Evolutionary conservation across 2,113 vertebrate genomes (phyloP).

Genomic region (Salvator merianae): DNA sequence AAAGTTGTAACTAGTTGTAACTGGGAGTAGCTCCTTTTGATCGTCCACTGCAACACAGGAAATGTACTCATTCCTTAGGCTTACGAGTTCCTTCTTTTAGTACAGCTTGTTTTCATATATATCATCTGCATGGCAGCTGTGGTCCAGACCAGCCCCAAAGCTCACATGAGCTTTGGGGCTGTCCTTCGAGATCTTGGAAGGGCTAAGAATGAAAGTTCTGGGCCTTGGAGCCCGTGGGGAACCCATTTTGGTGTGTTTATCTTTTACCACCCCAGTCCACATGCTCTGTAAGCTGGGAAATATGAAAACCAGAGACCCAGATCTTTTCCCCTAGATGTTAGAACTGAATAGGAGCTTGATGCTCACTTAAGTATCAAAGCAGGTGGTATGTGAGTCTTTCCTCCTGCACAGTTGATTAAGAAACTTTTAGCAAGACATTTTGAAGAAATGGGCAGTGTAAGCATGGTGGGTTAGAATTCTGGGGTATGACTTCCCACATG

Average conservation of each 20-base stretch:
- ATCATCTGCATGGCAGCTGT: too few species aligned
- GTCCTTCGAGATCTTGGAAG: too few species aligned
- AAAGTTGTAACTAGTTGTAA: too few species aligned
- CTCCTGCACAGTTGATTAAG: neutral
- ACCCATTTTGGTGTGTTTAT: neutral
- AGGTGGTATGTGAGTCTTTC: conserved; percentile 21
- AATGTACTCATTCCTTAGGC: too few species aligned
- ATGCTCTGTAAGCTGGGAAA: neutral
- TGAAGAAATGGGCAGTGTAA: neutral
- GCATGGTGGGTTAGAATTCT: conserved; percentile 1
- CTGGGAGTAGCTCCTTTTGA: too few species aligned
- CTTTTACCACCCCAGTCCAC: neutral
- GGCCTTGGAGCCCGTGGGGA: too few species aligned
- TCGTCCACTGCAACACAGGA: too few species aligned
- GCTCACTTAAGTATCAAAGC: conserved; percentile 3
- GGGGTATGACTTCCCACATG: neutral
- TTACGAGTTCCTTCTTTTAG: too few species aligned
- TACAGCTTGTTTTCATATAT: too few species aligned
- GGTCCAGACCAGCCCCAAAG: too few species aligned
- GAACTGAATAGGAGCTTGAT: neutral
- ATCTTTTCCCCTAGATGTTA: neutral
- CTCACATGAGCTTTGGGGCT: too few species aligned
- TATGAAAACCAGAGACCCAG: neutral
- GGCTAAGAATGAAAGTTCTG: too few species aligned
- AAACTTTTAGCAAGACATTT: neutral